Conservation (phyloP, 2,888 invertebrate species). For the Prosopocoilus inquinatus region DNA sequence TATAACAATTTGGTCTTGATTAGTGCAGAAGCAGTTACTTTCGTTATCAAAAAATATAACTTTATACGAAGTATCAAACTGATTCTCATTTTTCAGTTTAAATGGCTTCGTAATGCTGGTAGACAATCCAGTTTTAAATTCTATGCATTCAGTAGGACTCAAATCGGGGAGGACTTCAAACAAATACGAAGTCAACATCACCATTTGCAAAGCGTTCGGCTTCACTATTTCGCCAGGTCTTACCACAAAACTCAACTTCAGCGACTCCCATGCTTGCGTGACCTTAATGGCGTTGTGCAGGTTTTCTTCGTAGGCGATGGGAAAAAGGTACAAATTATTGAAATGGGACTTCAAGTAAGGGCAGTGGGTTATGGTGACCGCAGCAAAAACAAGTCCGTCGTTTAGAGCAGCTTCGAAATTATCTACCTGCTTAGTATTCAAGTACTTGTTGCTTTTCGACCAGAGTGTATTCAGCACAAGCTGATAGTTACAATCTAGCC, state of each 20-base stretch:
- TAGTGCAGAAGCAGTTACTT: neutral
- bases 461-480: too few relatives aligned
- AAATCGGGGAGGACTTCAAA: constrained; percentile 10
- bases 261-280: constrained; percentile 5
- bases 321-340: neutral
- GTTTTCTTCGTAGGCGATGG: neutral
- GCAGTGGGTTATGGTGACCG: constrained; percentile 12
- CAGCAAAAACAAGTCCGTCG: constrained; percentile 13
- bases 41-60: constrained; percentile 7
- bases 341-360: constrained; percentile 10
- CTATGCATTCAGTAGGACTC: constrained; percentile 8
- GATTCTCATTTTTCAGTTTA: constrained; percentile 4
- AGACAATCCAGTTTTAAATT: constrained; percentile 5
- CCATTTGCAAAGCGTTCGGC: neutral
- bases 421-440: neutral
- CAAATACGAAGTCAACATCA: constrained; percentile 4
- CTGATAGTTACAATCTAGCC: too few relatives aligned
- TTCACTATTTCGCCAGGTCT: neutral
- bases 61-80: constrained; percentile 5
- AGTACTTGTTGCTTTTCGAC: too few relatives aligned
- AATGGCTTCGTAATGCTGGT: neutral
- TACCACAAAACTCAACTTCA: constrained; percentile 5
- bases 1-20: constrained; percentile 1
- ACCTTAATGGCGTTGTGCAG: constrained; percentile 10
- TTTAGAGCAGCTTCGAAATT: neutral